Conservation (phyloP, 1,140 invertebrate genomes). For the Amyelois transitella region DNA sequence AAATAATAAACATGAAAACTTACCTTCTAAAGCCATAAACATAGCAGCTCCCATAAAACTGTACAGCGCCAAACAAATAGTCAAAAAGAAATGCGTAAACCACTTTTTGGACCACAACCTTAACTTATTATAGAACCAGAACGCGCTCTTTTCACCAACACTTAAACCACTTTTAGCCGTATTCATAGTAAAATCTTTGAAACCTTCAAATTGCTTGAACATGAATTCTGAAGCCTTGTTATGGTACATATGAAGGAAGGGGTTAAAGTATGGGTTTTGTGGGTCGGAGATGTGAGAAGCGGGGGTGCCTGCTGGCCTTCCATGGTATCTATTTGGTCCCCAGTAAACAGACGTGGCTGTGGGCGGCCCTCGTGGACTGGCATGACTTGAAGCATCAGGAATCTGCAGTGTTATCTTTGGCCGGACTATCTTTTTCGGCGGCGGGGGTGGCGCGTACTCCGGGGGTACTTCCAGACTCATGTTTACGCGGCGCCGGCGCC, state of each 20-base stretch:
- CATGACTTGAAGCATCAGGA: slow-evolving; percentile 58
- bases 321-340: slow-evolving; percentile 52
- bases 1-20: slow-evolving; percentile 28
- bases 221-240: slow-evolving; percentile 83
- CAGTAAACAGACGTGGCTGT: slow-evolving; percentile 66
- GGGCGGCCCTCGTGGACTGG: slow-evolving; percentile 41
- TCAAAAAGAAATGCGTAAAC: slow-evolving; percentile 92
- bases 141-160: slow-evolving; percentile 86
- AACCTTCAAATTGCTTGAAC: slow-evolving; percentile 83
- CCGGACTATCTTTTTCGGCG: slow-evolving; percentile 51
- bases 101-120: slow-evolving; percentile 85
- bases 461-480: slow-evolving; percentile 29
- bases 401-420: slow-evolving; percentile 76
- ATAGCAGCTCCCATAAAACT: slow-evolving; percentile 85
- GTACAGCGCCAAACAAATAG: slow-evolving; percentile 84
- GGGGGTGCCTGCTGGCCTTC: slow-evolving; percentile 68
- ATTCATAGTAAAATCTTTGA: slow-evolving; percentile 83
- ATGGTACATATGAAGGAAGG: slow-evolving; percentile 76
- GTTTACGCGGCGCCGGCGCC: slow-evolving; percentile 42
- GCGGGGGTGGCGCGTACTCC: slow-evolving; percentile 42
- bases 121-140: slow-evolving; percentile 86
- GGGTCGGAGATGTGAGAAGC: slow-evolving; percentile 59
- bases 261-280: slow-evolving; percentile 71
- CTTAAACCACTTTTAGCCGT: slow-evolving; percentile 85
- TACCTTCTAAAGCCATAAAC: slow-evolving; percentile 85